These are phyloP conservation scores for Pristionchus entomophagus DNA, from an alignment of 2,888 invertebrate genomes.

Conservation along the genomic window DNA sequence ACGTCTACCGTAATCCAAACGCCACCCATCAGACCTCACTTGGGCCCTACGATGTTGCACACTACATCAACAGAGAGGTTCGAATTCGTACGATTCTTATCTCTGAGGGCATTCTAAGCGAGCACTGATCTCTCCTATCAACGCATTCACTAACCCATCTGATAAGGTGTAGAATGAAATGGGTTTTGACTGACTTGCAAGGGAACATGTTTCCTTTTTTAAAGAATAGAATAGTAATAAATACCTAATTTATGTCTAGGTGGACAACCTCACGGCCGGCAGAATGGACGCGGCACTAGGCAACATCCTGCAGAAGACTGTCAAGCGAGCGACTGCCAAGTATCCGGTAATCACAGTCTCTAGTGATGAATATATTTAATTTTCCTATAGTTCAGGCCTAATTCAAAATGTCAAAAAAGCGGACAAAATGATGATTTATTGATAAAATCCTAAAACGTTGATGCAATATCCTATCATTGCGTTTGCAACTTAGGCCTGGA, in stretches of 20 bases:
- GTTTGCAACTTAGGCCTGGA: neutral
- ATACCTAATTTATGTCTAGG: no score
- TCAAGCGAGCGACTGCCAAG: neutral
- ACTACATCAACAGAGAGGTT: conserved; percentile 19
- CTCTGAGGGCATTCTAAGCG: neutral
- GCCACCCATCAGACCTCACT: neutral
- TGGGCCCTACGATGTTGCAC: neutral
- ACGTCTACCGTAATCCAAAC: conserved; percentile 20
- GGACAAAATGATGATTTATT: no score
- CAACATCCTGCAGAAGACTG: neutral
- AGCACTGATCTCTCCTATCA: neutral
- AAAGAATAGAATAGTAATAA: no score
- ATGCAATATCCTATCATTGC: neutral
- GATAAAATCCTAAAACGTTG: neutral
- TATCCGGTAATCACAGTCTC: neutral
- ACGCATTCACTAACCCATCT: no score
- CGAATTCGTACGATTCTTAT: neutral
- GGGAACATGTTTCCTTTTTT: no score
- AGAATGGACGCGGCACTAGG: neutral
- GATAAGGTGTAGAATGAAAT: no score
- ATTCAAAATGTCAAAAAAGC: no score
- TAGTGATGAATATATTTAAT: neutral
- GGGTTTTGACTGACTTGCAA: no score
- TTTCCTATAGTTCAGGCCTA: no score
- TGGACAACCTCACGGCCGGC: neutral